A percentile compares a stretch with the other conserved stretches of the same genome.
Conservation (phyloP, 2,797 vertebrate genomes). For the Sphaeramia orbicularis region DNA sequence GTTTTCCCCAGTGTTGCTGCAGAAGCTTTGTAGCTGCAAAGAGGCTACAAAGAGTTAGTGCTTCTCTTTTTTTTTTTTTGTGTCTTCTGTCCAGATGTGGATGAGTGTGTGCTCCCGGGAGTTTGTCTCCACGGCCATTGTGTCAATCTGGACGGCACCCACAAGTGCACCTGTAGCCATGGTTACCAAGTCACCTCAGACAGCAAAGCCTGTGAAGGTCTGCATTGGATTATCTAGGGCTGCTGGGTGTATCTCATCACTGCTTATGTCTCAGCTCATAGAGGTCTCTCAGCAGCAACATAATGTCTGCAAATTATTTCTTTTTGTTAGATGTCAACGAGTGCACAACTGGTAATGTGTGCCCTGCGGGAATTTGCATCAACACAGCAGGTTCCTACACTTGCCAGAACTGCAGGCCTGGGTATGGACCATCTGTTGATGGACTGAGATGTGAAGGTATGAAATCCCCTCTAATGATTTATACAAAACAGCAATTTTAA, state of each 20-base stretch:
- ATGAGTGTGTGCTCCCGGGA: conserved; percentile 86
- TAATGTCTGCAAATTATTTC: conserved; percentile 65
- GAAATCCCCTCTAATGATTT: conserved; percentile 37
- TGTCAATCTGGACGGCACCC: conserved; percentile 90
- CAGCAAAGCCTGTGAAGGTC: conserved; percentile 89
- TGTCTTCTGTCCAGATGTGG: conserved; percentile 82
- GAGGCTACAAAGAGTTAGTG: conserved; percentile 42
- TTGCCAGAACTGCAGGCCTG: conserved; percentile 84
- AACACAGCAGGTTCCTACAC: conserved; percentile 88
- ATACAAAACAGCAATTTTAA: conserved; percentile 6
- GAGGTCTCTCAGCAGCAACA: conserved; percentile 29
- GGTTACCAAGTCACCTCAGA: conserved; percentile 87
- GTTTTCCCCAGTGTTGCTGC: conserved; percentile 44
- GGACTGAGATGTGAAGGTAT: conserved; percentile 89
- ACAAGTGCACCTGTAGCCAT: conserved; percentile 87
- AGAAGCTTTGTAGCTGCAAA: conserved; percentile 51
- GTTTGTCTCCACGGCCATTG: conserved; percentile 88
- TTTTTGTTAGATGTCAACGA: conserved; percentile 81
- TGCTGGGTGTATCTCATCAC: conserved; percentile 60
- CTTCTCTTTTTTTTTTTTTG: conserved; percentile 28
- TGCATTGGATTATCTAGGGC: conserved; percentile 66
- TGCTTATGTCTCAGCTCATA: conserved; percentile 23
- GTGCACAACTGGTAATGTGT: conserved; percentile 76
- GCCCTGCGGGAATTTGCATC: conserved; percentile 86
- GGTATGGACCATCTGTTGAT: conserved; percentile 85